Evolutionary conservation across 2,797 vertebrate species (phyloP).

Genomic region (Enteromius thamalakanensis): DNA sequence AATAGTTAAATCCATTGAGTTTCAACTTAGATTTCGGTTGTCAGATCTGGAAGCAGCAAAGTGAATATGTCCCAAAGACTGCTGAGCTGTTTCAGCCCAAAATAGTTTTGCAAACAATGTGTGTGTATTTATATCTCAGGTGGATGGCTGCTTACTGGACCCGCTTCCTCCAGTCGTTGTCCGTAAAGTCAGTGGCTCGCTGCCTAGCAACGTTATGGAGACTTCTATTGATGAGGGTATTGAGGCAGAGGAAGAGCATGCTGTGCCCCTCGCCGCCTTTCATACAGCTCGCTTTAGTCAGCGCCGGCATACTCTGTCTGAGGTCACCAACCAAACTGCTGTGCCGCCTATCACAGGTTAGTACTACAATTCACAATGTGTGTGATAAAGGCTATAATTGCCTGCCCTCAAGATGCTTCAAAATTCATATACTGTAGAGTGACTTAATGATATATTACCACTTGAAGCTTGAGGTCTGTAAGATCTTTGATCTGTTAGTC

Average conservation of each 20-base stretch:
- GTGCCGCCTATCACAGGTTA: slow-evolving; percentile 83
- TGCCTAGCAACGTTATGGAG: slow-evolving; percentile 95
- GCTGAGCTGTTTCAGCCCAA: slow-evolving; percentile 24
- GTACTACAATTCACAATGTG: not conserved
- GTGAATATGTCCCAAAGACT: not conserved
- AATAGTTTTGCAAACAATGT: slow-evolving; percentile 16
- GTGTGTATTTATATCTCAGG: slow-evolving; percentile 70
- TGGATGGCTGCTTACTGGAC: slow-evolving; percentile 94
- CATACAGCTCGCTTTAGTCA: slow-evolving; percentile 88
- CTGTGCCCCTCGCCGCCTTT: slow-evolving; percentile 82
- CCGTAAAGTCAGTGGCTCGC: slow-evolving; percentile 90
- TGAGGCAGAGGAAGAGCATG: slow-evolving; percentile 87
- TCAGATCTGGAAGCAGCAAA: not conserved
- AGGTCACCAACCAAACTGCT: slow-evolving; percentile 89
- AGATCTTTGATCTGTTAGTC: not conserved
- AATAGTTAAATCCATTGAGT: not conserved
- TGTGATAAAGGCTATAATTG: not conserved
- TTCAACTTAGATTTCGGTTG: slow-evolving; percentile 4
- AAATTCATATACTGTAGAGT: not conserved
- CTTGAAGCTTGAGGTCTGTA: not conserved
- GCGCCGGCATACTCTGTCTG: slow-evolving; percentile 91
- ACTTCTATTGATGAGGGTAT: slow-evolving; percentile 96
- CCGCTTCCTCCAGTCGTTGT: slow-evolving; percentile 83
- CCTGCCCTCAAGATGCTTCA: not conserved
- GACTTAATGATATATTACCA: not conserved